These are phyloP conservation scores for Sebastes fasciatus DNA, from an alignment of 2,113 vertebrate genomes.

Conservation along the genomic window DNA sequence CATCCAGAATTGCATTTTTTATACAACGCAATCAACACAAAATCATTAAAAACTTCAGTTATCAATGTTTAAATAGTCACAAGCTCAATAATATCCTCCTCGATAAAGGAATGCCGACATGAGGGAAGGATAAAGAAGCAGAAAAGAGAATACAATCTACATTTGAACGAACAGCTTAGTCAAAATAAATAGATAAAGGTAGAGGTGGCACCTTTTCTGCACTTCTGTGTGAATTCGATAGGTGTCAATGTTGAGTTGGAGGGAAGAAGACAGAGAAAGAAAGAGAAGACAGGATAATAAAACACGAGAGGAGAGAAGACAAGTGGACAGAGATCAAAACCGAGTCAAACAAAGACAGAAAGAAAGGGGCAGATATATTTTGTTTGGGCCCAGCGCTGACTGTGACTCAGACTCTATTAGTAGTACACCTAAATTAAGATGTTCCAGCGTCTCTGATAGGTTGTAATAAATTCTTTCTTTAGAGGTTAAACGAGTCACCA, in stretches of 20 bases:
- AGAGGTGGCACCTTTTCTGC: slow-evolving; percentile 2
- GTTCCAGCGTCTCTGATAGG: slow-evolving; percentile 45
- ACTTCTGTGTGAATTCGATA: slow-evolving; percentile 28
- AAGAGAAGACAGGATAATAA: slow-evolving; percentile 14
- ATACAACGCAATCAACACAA: slow-evolving; percentile 4
- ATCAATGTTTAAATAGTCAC: slow-evolving; percentile 5
- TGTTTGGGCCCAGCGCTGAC: slow-evolving; percentile 28
- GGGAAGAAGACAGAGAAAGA: slow-evolving; percentile 1
- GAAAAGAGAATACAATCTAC: neutral
- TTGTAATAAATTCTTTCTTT: slow-evolving; percentile 57
- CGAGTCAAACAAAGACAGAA: slow-evolving; percentile 17
- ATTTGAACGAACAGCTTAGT: neutral
- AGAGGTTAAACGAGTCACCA: slow-evolving; percentile 66
- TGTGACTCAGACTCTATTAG: slow-evolving; percentile 48
- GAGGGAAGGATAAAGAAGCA: neutral
- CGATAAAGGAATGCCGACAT: neutral
- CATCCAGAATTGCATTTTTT: neutral
- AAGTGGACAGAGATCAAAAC: slow-evolving; percentile 38
- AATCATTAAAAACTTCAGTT: slow-evolving; percentile 8
- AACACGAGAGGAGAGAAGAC: slow-evolving; percentile 1
- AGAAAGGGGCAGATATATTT: slow-evolving; percentile 14
- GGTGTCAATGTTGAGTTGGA: slow-evolving; percentile 59
- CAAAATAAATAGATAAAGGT: neutral
- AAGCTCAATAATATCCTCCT: slow-evolving; percentile 28
- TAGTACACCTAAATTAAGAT: slow-evolving; percentile 52